Conservation (phyloP, 2,888 invertebrate genomes). For the Octodonta nipae region DNA sequence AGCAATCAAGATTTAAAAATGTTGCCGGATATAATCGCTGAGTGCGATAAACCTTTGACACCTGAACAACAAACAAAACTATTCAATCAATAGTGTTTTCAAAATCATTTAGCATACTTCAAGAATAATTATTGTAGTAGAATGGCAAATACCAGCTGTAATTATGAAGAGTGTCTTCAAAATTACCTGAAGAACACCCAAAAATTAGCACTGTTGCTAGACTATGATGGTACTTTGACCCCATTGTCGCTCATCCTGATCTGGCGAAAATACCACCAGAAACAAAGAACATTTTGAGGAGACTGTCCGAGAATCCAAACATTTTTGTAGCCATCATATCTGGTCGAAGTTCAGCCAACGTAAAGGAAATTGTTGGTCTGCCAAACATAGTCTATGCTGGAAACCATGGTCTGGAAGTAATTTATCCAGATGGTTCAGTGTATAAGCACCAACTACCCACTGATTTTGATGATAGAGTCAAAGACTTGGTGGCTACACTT, state of each 20-base stretch:
- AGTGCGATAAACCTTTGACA: no score
- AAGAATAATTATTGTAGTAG: no score
- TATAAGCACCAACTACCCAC: slow-evolving; percentile 81
- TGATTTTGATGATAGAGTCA: slow-evolving; percentile 65
- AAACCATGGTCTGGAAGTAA: slow-evolving; percentile 74
- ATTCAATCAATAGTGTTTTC: no score
- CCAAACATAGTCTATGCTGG: slow-evolving; percentile 81
- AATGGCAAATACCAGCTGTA: no score
- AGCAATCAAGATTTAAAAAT: no score
- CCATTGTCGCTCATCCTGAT: slow-evolving; percentile 83
- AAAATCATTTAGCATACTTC: no score
- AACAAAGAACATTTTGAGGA: slow-evolving; percentile 66
- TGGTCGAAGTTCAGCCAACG: slow-evolving; percentile 72
- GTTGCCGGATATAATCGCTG: no score
- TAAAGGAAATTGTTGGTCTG: slow-evolving; percentile 79
- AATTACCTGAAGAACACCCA: slow-evolving; percentile 13
- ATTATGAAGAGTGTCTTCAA: slow-evolving; percentile 15
- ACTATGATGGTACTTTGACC: slow-evolving; percentile 79
- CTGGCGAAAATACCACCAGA: slow-evolving; percentile 71
- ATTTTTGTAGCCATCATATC: slow-evolving; percentile 77
- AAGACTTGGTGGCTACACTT: slow-evolving; percentile 56
- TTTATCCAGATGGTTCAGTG: slow-evolving; percentile 78
- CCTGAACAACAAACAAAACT: no score
- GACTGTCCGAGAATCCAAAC: slow-evolving; percentile 67
- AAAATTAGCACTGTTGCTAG: slow-evolving; percentile 67